Evolutionary conservation across 2,888 invertebrate species (phyloP).

Genomic region (Drosophila kambysellisi): DNA sequence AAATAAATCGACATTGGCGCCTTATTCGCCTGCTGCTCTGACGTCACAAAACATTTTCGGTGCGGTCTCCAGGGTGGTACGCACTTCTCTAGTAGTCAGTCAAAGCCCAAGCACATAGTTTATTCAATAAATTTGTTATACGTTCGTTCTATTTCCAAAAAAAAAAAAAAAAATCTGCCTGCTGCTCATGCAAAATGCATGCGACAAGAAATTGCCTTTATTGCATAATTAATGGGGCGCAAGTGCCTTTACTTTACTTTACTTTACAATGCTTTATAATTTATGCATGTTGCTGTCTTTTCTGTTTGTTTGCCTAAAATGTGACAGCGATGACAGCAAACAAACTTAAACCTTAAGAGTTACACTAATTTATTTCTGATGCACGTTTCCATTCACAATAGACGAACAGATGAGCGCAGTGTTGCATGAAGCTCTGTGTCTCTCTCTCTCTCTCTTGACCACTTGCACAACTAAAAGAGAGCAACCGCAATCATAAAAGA

Average conservation of each 20-base stretch:
- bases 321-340: constrained; percentile 26
- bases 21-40: constrained; percentile 53
- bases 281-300: constrained; percentile 32
- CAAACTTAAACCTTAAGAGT: constrained; percentile 44
- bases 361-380: constrained; percentile 48
- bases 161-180: constrained; percentile 4
- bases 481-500: constrained; percentile 11
- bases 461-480: constrained; percentile 19
- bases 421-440: constrained; percentile 47
- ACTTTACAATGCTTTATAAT: constrained; percentile 44
- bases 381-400: constrained; percentile 50
- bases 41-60: constrained; percentile 47
- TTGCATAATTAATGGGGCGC: constrained; percentile 67
- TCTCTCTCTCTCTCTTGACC: background rate
- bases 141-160: constrained; percentile 8
- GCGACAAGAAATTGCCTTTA: constrained; percentile 47
- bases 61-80: constrained; percentile 40
- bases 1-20: constrained; percentile 64
- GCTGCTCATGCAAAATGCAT: constrained; percentile 53
- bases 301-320: constrained; percentile 7
- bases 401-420: constrained; percentile 58
- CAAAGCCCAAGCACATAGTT: constrained; percentile 43
- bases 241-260: constrained; percentile 17
- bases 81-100: constrained; percentile 32
- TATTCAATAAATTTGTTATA: constrained; percentile 61